Percentiles rank a stretch among this genome's conserved stretches.
These are phyloP conservation scores for Argyresthia albistria DNA, from an alignment of 2,888 invertebrate genomes.

Conservation along the genomic window DNA sequence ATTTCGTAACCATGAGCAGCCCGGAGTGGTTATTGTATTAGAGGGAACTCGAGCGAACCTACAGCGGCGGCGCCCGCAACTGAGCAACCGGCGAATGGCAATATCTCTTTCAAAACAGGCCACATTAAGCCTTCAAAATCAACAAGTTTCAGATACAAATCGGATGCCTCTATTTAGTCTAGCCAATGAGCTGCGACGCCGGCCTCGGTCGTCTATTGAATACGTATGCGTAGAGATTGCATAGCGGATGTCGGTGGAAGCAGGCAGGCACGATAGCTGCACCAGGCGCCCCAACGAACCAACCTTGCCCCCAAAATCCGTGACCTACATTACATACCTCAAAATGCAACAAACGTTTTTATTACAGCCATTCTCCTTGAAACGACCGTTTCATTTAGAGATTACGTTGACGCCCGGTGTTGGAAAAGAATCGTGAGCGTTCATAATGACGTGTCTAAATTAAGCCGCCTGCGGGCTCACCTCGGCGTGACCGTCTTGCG, in stretches of 20 bases:
- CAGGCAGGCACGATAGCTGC: slow-evolving; percentile 40
- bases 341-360: slow-evolving; percentile 60
- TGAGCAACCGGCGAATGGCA: not conserved
- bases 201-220: slow-evolving; percentile 59
- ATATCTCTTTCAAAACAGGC: not conserved
- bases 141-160: slow-evolving; percentile 26
- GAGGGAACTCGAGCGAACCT: slow-evolving; percentile 2
- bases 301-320: slow-evolving; percentile 67
- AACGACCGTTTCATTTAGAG: slow-evolving; percentile 21
- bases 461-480: not conserved
- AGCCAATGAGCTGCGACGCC: slow-evolving; percentile 50
- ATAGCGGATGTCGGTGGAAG: slow-evolving; percentile 57
- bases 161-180: slow-evolving; percentile 48
- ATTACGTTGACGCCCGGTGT: not conserved
- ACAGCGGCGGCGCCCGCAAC: no score
- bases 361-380: slow-evolving; percentile 37
- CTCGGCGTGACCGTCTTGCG: not conserved
- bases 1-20: slow-evolving; percentile 10
- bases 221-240: slow-evolving; percentile 39
- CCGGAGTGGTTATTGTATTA: slow-evolving; percentile 4
- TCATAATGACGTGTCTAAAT: slow-evolving; percentile 11
- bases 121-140: not conserved
- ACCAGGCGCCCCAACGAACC: slow-evolving; percentile 18
- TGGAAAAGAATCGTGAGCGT: slow-evolving; percentile 1
- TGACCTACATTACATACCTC: slow-evolving; percentile 59